phyloP scores from a whole-genome alignment of 2,888 invertebrate genomes.

The Mimumesa dahlbomi region DNA sequence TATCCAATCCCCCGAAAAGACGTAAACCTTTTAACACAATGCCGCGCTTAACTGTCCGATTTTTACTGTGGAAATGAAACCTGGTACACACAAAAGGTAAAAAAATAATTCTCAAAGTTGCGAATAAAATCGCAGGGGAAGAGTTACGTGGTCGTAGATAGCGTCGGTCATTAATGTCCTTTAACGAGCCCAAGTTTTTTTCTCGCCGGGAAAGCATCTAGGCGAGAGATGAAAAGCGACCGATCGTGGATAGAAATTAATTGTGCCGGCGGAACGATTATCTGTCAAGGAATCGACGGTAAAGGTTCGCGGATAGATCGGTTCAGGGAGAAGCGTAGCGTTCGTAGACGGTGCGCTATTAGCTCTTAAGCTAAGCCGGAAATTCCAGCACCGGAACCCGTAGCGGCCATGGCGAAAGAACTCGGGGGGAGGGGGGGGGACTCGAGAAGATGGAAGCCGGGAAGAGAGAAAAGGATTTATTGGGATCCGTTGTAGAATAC shows the following conservation, averaged over 20 bases:
- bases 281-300: slow-evolving; percentile 41
- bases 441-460: slow-evolving; percentile 11
- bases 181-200: too few species aligned
- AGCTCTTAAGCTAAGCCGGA: slow-evolving; percentile 75
- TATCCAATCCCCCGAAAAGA: too few species aligned
- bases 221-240: neutral
- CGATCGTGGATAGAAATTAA: slow-evolving; percentile 41
- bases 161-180: too few species aligned
- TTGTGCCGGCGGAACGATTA: slow-evolving; percentile 28
- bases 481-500: slow-evolving; percentile 65
- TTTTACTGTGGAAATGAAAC: too few species aligned
- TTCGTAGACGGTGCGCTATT: slow-evolving; percentile 65
- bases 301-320: slow-evolving; percentile 32
- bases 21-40: too few species aligned
- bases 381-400: slow-evolving; percentile 71
- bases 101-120: too few species aligned
- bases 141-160: too few species aligned
- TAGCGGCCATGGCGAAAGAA: slow-evolving; percentile 18
- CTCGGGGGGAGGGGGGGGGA: slow-evolving; percentile 5
- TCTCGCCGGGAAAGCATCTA: too few species aligned
- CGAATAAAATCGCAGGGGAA: too few species aligned
- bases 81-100: too few species aligned
- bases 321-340: slow-evolving; percentile 40
- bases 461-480: slow-evolving; percentile 54
- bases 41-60: too few species aligned